Evolutionary conservation across 2,888 invertebrate genomes (phyloP).

Genomic region (Melieria picta): DNA sequence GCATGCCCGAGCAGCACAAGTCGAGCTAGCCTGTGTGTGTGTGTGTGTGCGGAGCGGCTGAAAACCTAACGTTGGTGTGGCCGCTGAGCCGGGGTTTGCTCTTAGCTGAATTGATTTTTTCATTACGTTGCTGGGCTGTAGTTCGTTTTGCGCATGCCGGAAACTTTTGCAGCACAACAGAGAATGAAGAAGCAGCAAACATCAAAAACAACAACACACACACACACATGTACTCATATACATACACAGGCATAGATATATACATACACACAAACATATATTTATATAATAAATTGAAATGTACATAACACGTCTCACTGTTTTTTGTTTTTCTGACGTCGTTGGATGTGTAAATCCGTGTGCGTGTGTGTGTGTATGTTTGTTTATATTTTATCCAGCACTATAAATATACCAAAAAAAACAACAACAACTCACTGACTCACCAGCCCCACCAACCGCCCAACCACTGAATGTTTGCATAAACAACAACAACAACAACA

Average conservation of each 20-base stretch:
- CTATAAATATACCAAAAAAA: too few relatives aligned
- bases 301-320: background rate
- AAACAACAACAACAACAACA: too few relatives aligned
- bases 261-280: constrained; percentile 21
- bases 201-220: background rate
- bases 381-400: background rate
- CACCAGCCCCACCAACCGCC: too few relatives aligned
- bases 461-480: too few relatives aligned
- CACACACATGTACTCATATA: constrained; percentile 6
- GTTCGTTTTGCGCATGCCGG: constrained; percentile 35
- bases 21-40: background rate
- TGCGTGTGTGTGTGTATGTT: background rate
- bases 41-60: background rate
- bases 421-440: too few relatives aligned
- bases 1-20: background rate
- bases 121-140: constrained; percentile 42
- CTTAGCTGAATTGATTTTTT: constrained; percentile 63
- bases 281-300: constrained; percentile 8
- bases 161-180: background rate
- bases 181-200: background rate
- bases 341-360: too few relatives aligned
- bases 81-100: constrained; percentile 17
- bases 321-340: too few relatives aligned
- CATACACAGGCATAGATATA: constrained; percentile 10
- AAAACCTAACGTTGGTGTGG: constrained; percentile 1